These are phyloP conservation scores for Morpho helenor DNA, from an alignment of 2,888 invertebrate species.

Conservation along the genomic window DNA sequence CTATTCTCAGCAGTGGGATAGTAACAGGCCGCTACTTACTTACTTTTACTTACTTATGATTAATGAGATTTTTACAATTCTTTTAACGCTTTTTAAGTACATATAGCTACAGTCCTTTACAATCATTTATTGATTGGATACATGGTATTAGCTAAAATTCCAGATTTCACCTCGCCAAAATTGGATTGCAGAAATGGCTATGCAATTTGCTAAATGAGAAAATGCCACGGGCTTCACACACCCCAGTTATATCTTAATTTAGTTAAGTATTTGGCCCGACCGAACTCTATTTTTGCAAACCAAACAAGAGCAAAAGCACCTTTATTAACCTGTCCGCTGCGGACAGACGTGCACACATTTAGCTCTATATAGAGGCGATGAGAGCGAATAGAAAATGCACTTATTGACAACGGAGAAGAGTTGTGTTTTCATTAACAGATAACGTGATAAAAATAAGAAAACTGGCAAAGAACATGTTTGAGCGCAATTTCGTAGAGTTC, in stretches of 20 bases:
- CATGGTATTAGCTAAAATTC: neutral
- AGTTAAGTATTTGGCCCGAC: slow-evolving; percentile 1
- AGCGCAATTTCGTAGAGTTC: slow-evolving; percentile 27
- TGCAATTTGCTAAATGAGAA: no score
- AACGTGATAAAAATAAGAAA: slow-evolving; percentile 7
- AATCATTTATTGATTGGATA: neutral
- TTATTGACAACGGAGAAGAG: neutral
- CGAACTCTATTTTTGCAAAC: slow-evolving; percentile 9
- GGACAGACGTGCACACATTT: slow-evolving; percentile 2
- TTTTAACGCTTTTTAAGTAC: no score
- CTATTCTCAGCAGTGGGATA: no score
- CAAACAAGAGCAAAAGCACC: slow-evolving; percentile 14
- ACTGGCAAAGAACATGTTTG: slow-evolving; percentile 20
- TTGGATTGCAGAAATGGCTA: no score
- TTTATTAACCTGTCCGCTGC: slow-evolving; percentile 16
- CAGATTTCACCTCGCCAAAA: no score
- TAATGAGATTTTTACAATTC: no score
- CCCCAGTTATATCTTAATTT: slow-evolving; percentile 3
- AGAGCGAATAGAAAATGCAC: neutral
- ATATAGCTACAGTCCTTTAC: no score
- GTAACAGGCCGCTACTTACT: no score
- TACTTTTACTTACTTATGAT: no score
- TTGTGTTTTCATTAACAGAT: slow-evolving; percentile 5
- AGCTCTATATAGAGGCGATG: neutral
- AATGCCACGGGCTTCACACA: no score